A percentile compares a stretch with the other conserved stretches of the same genome.
These are phyloP conservation scores for Nomada ruficornis DNA, from an alignment of 2,888 invertebrate species.

Conservation along the genomic window DNA sequence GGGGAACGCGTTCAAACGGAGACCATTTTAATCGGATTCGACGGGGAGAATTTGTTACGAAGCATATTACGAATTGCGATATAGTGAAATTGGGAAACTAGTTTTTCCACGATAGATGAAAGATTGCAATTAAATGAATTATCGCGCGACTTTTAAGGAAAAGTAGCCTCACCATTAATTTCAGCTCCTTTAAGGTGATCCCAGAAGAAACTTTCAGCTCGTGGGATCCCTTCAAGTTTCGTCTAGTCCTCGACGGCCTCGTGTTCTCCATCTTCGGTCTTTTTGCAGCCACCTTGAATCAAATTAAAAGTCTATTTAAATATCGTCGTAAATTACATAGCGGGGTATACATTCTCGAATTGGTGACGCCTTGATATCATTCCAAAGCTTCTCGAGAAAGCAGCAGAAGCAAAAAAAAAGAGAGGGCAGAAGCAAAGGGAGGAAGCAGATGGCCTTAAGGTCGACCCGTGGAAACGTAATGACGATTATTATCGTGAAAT, in stretches of 20 bases:
- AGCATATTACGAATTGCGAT: too few species aligned
- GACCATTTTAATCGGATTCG: not conserved
- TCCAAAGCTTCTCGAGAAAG: too few species aligned
- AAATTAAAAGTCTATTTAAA: not conserved
- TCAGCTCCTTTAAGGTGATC: slow-evolving; percentile 80
- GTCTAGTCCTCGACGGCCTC: slow-evolving; percentile 79
- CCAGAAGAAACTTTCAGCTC: slow-evolving; percentile 81
- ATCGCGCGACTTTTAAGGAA: not conserved
- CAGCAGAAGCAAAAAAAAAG: not conserved
- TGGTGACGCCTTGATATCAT: not conserved
- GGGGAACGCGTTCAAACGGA: slow-evolving; percentile 2
- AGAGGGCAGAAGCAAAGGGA: slow-evolving; percentile 22
- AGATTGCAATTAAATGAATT: not conserved
- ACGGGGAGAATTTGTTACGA: too few species aligned
- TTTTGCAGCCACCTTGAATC: slow-evolving; percentile 73
- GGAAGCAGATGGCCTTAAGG: slow-evolving; percentile 59
- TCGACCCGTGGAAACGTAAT: slow-evolving; percentile 70
- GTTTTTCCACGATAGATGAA: too few species aligned
- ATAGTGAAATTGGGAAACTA: too few species aligned
- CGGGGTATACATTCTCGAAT: not conserved
- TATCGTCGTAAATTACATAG: not conserved
- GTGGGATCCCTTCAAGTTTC: slow-evolving; percentile 81
- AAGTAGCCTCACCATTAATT: slow-evolving; percentile 77
- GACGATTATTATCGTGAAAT: slow-evolving; percentile 79
- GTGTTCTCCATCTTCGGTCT: slow-evolving; percentile 71